phyloP scores from a whole-genome alignment of 2,888 invertebrate species.

The Aporophyla nigra region DNA sequence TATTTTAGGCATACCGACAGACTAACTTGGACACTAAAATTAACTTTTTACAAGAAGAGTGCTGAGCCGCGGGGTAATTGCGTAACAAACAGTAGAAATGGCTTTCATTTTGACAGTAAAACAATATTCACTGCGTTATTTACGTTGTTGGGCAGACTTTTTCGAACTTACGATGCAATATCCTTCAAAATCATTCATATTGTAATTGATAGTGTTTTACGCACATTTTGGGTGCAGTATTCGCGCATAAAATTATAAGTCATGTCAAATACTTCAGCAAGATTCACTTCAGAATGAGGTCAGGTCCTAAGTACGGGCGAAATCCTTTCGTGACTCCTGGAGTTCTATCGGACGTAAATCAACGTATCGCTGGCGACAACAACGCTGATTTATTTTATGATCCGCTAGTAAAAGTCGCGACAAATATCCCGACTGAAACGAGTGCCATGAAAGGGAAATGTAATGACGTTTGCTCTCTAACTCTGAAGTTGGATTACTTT shows the following conservation, averaged over 20 bases:
- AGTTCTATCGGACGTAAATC: slow-evolving; percentile 45
- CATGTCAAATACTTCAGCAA: slow-evolving; percentile 2
- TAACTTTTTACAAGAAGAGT: neutral
- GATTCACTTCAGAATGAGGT: slow-evolving; percentile 20
- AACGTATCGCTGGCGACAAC: slow-evolving; percentile 56
- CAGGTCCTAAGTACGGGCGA: slow-evolving; percentile 10
- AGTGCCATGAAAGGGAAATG: slow-evolving; percentile 53
- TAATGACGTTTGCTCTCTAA: slow-evolving; percentile 42
- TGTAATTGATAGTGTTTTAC: no score
- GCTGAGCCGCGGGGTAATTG: neutral
- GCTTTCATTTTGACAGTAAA: no score
- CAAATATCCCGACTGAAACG: slow-evolving; percentile 42
- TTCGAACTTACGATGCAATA: no score
- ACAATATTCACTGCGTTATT: no score
- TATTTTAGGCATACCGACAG: neutral
- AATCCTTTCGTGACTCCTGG: slow-evolving; percentile 33
- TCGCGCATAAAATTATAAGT: slow-evolving; percentile 12
- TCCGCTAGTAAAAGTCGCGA: slow-evolving; percentile 46
- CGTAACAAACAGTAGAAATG: no score
- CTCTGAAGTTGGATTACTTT: slow-evolving; percentile 46
- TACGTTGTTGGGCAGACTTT: no score
- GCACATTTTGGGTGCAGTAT: neutral
- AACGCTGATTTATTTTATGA: slow-evolving; percentile 63
- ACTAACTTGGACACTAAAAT: neutral
- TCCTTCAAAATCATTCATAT: no score